A percentile compares a stretch with the other conserved stretches of the same genome.
Conservation (phyloP, 2,797 vertebrate genomes). For the Syngnathus acus region DNA sequence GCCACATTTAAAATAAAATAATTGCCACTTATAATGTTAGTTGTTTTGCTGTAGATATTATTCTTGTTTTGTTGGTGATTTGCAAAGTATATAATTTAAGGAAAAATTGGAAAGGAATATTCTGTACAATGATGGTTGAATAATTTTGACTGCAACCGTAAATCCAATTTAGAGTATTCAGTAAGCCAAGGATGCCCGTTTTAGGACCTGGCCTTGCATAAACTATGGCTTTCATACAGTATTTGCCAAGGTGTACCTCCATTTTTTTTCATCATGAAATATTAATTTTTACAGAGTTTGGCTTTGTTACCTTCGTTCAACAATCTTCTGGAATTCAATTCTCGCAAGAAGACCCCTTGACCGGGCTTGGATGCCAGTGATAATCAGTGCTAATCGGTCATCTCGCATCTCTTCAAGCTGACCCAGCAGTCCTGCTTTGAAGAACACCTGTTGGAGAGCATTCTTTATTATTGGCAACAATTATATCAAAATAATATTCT, state of each 20-base stretch:
- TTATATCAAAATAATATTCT: background rate
- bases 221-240: background rate
- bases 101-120: background rate
- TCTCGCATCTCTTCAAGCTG: conserved; percentile 83
- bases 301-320: conserved; percentile 5
- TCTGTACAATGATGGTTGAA: too few species aligned
- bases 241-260: background rate
- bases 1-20: too few species aligned
- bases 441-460: conserved; percentile 71
- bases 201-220: too few species aligned
- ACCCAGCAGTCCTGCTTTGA: conserved; percentile 83
- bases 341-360: conserved; percentile 76
- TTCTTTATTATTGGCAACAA: background rate
- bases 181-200: background rate
- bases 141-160: too few species aligned
- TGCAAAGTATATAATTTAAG: background rate
- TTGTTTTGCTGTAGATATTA: background rate
- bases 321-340: conserved; percentile 77
- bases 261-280: background rate
- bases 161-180: background rate
- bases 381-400: conserved; percentile 77
- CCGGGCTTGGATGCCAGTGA: conserved; percentile 80
- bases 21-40: background rate
- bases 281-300: background rate
- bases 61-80: background rate